These are phyloP conservation scores for Agrilus mali DNA, from an alignment of 2,888 invertebrate genomes.

Conservation along the genomic window DNA sequence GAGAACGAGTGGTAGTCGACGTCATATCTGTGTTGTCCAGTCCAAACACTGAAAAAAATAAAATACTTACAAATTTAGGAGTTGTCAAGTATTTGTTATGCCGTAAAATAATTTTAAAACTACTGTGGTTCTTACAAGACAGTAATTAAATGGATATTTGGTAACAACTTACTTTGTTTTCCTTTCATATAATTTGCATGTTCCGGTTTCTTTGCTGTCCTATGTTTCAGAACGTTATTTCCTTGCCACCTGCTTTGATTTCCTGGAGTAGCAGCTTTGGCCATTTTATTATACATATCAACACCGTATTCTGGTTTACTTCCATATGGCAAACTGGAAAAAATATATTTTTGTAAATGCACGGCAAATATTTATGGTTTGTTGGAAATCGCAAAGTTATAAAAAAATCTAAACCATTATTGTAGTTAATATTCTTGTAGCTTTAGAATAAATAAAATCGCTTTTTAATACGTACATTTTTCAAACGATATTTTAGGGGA, in stretches of 20 bases:
- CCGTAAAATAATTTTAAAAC: not conserved
- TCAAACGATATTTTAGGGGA: too few relatives aligned
- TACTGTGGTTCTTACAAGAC: too few relatives aligned
- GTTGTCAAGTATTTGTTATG: not conserved
- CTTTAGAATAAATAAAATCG: too few relatives aligned
- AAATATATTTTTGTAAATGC: constrained; percentile 4
- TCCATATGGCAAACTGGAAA: constrained; percentile 50
- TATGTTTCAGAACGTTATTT: constrained; percentile 37
- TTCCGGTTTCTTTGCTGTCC: constrained; percentile 37
- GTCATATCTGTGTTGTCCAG: constrained; percentile 64
- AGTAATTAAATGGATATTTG: not conserved
- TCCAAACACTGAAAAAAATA: constrained; percentile 46
- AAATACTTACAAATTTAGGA: constrained; percentile 1
- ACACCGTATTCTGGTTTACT: constrained; percentile 40
- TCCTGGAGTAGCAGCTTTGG: constrained; percentile 23
- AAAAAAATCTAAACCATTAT: too few relatives aligned
- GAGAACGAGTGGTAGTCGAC: constrained; percentile 63
- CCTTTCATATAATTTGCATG: constrained; percentile 40
- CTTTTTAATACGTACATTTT: too few relatives aligned
- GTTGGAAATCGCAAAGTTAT: too few relatives aligned
- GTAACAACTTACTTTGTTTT: constrained; percentile 42
- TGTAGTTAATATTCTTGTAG: too few relatives aligned
- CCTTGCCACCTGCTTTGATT: constrained; percentile 28
- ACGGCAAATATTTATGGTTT: not conserved
- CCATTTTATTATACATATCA: constrained; percentile 35